Evolutionary conservation across 1,140 invertebrate species (phyloP), one percentile per base, ranked within the genome.

Genomic region (Calephelis virginiensis): DNA sequence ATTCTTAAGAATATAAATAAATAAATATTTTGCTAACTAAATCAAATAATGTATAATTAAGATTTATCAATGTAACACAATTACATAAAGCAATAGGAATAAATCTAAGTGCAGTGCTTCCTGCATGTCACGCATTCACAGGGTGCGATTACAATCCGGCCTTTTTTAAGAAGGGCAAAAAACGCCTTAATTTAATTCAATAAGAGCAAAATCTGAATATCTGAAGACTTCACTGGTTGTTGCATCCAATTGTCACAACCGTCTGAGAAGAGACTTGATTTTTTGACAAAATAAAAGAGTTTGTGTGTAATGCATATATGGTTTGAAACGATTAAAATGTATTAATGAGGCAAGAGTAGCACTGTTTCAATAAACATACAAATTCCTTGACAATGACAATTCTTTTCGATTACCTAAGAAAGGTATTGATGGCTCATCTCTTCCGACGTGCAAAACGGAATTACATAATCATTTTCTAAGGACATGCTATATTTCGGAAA

Each of bases 271-370:
- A 53, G 49, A 53, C 14, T 53, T 28, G 49, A 53, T 53, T 53
- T 8, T 53, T 53, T 9, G 49, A 53, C 14, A 53, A 53, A 53
- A 53, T 53, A 53, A 14, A 53, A 17, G 14, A 53, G 49, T 53
- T 17, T 53, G 49, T 53, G 49, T 28, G 7, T 53, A 17, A 53
- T 17, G 14, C n/a, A n/a, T 28, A 14, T 50, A 50, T 50, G 48
- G 13, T 50, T 50, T 50, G 48, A 50, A 50, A 50, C 48, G 48
- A 14, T 53, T 53, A 9, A 53, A 53, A 53, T 53, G 49, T 53
- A 28, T 50, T 11, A 50, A 50, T 50, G 48, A 50, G 48, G 48
- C 48, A 50, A 50, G 13, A 50, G 48, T 50, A 50, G 48, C 48
- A 50, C 11, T 50, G 46, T 12, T 47, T 47, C 46, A 47, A 47